Percentiles rank a stretch among this genome's conserved stretches.
Conservation (phyloP, 2,113 vertebrate genomes). For the Apteryx mantelli region DNA sequence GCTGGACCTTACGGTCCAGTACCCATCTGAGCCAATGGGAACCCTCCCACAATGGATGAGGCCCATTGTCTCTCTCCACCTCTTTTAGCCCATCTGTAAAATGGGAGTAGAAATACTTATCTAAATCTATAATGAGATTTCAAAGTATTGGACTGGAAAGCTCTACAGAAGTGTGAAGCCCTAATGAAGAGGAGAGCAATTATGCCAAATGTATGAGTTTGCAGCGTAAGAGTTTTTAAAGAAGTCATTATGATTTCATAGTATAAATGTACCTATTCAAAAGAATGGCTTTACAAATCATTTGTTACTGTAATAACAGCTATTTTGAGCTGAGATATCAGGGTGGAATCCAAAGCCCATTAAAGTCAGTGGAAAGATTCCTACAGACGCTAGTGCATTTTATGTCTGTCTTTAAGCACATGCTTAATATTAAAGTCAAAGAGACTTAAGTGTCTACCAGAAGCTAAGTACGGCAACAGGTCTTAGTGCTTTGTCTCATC, state of each 20-base stretch:
- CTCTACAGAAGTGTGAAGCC: constrained; percentile 36
- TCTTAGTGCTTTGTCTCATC: not conserved
- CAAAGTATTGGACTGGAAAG: constrained; percentile 55
- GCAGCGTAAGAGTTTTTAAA: constrained; percentile 66
- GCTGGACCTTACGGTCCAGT: not conserved
- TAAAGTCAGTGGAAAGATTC: constrained; percentile 68
- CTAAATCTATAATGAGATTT: constrained; percentile 43
- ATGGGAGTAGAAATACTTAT: constrained; percentile 39
- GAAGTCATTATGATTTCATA: constrained; percentile 62
- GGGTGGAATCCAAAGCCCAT: constrained; percentile 59
- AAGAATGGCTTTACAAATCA: constrained; percentile 64
- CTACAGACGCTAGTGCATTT: constrained; percentile 54
- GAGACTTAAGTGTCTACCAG: constrained; percentile 40
- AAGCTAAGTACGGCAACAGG: constrained; percentile 63
- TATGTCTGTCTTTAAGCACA: constrained; percentile 39
- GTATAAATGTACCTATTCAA: constrained; percentile 61
- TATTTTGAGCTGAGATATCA: constrained; percentile 61
- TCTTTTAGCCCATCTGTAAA: constrained; percentile 39
- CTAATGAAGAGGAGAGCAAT: constrained; percentile 67
- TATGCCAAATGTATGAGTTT: constrained; percentile 52
- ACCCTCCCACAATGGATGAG: not conserved
- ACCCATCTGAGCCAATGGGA: not conserved
- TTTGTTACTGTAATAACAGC: constrained; percentile 64
- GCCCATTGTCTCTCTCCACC: constrained; percentile 12
- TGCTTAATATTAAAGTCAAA: constrained; percentile 58